Conservation (phyloP, 2,888 invertebrate genomes). For the Thysanoteuthis rhombus region DNA sequence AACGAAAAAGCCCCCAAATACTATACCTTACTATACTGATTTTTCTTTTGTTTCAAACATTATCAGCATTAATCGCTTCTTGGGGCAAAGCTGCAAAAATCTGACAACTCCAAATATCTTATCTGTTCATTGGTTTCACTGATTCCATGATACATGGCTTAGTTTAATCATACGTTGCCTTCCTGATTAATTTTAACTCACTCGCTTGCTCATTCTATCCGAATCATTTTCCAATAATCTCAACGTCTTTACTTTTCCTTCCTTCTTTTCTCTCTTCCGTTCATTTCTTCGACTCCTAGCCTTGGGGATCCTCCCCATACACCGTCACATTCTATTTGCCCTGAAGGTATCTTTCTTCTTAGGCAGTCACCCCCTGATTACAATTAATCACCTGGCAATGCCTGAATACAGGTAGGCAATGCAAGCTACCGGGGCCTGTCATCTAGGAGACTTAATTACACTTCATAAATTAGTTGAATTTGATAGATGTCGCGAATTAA, state of each 20-base stretch:
- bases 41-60: too few relatives aligned
- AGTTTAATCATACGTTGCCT: too few relatives aligned
- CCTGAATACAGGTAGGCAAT: not conserved
- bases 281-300: not conserved
- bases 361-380: not conserved
- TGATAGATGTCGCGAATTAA: slow-evolving; percentile 12
- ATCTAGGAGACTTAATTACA: not conserved
- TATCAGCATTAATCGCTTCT: too few relatives aligned
- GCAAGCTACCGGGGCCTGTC: not conserved
- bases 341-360: not conserved
- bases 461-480: slow-evolving; percentile 12
- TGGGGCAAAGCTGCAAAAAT: too few relatives aligned
- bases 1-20: too few relatives aligned
- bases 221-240: not conserved
- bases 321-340: not conserved
- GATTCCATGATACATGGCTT: too few relatives aligned
- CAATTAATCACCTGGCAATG: not conserved
- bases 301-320: not conserved
- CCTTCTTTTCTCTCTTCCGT: not conserved
- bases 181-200: too few relatives aligned
- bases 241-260: not conserved
- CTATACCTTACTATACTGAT: too few relatives aligned
- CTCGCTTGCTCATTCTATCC: not conserved
- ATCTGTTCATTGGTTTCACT: too few relatives aligned
- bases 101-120: too few relatives aligned